Evolutionary conservation across 2,113 vertebrate species (phyloP).

Genomic region (Odocoileus virginianus): DNA sequence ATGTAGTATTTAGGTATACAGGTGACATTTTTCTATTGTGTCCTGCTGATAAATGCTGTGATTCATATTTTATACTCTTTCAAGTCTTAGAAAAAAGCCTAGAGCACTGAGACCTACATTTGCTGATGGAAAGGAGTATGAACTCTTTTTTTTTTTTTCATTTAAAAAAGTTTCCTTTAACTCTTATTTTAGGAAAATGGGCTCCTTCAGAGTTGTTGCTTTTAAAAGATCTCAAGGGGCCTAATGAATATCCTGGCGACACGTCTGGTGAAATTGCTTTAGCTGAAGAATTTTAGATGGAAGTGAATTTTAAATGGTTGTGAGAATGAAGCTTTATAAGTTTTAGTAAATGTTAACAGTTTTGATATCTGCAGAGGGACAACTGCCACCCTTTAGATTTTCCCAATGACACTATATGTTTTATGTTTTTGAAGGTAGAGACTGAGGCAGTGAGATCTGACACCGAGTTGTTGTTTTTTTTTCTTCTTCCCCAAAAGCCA

Average conservation of each 20-base stretch:
- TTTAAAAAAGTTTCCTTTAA: neutral
- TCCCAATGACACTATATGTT: neutral
- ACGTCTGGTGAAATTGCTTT: neutral
- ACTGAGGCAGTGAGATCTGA: conserved; percentile 30
- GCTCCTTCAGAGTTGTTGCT: neutral
- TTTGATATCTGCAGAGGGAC: neutral
- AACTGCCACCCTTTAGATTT: neutral
- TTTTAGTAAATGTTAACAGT: neutral
- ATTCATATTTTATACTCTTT: neutral
- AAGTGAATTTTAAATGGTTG: neutral
- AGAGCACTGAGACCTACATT: neutral
- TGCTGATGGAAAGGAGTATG: neutral
- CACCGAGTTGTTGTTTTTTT: neutral
- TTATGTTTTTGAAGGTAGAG: neutral
- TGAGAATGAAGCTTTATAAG: neutral
- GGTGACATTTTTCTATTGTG: neutral
- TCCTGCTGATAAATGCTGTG: neutral
- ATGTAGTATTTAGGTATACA: neutral
- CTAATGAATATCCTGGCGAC: neutral
- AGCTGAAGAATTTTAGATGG: neutral
- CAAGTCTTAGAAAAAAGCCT: neutral
- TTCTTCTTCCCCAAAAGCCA: neutral
- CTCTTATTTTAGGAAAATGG: neutral
- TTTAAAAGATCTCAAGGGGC: neutral
- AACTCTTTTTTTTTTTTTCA: neutral